Percentiles rank a stretch among this genome's conserved stretches.
phyloP scores from a whole-genome alignment of 2,888 invertebrate species.

The Nephrotoma appendiculata region DNA sequence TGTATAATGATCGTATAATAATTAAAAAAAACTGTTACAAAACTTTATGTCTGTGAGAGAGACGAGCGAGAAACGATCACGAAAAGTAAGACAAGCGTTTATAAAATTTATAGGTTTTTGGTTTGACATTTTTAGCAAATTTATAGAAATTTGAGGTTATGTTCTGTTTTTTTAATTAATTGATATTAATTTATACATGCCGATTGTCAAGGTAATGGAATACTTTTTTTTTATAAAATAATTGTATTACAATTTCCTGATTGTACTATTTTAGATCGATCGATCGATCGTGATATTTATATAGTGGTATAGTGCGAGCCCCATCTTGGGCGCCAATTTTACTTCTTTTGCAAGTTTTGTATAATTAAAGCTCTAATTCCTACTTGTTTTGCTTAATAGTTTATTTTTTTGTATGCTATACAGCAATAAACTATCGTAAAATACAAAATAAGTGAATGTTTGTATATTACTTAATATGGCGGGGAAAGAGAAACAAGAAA shows the following conservation, averaged over 20 bases:
- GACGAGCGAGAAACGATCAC: not conserved
- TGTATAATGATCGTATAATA: not conserved
- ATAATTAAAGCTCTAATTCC: not conserved
- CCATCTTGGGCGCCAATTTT: not conserved
- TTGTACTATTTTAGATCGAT: not conserved
- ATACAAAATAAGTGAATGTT: not conserved
- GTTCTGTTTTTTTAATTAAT: not conserved
- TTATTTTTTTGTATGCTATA: not conserved
- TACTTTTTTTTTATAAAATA: not conserved
- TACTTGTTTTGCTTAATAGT: not conserved
- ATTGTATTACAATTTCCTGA: not conserved
- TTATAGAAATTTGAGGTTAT: not conserved
- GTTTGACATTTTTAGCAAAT: not conserved
- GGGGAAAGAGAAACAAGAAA: not conserved
- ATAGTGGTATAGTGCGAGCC: not conserved
- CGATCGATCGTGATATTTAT: not conserved
- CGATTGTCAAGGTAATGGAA: not conserved
- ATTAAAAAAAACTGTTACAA: not conserved
- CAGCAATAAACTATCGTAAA: not conserved
- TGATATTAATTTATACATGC: not conserved
- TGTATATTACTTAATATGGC: not conserved
- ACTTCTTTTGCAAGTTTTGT: not conserved
- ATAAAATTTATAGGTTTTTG: not conserved
- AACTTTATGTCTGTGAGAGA: not conserved
- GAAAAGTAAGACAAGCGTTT: not conserved